phyloP scores from a whole-genome alignment of 1,140 invertebrate genomes.

The Hyposmocoma kahamanoa region DNA sequence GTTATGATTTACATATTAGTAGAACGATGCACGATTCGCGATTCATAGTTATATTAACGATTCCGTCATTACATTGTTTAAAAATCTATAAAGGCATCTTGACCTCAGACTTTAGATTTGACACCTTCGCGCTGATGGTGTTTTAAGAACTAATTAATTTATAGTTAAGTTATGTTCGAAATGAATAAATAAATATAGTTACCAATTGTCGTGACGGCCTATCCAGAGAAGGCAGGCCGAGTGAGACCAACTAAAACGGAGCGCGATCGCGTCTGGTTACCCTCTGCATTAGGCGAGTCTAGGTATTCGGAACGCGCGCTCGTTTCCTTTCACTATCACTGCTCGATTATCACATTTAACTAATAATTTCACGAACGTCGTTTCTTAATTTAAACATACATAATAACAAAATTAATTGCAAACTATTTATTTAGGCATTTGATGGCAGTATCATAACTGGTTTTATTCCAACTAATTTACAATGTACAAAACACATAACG shows the following conservation, averaged over 20 bases:
- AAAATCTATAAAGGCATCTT: constrained; percentile 73
- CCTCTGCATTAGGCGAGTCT: neutral
- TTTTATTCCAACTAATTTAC: constrained; percentile 60
- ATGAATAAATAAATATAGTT: constrained; percentile 64
- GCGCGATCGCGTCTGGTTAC: neutral
- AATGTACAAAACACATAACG: constrained; percentile 61
- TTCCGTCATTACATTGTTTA: constrained; percentile 59
- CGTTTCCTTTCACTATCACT: constrained; percentile 51
- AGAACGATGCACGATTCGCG: constrained; percentile 63
- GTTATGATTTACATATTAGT: constrained; percentile 60
- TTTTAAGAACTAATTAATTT: constrained; percentile 57
- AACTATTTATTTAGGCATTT: constrained; percentile 67
- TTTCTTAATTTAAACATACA: constrained; percentile 45
- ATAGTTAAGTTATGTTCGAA: constrained; percentile 59
- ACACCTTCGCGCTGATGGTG: constrained; percentile 64
- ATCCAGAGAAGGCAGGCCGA: constrained; percentile 7
- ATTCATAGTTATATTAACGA: constrained; percentile 53
- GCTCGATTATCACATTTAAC: constrained; percentile 62
- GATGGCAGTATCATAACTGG: constrained; percentile 71
- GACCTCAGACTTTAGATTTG: constrained; percentile 73
- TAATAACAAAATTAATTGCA: constrained; percentile 54
- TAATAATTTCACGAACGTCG: constrained; percentile 62
- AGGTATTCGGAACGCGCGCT: constrained; percentile 5
- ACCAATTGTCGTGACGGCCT: constrained; percentile 36
- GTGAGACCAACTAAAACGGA: constrained; percentile 19